Percentiles rank a stretch among this genome's conserved stretches.
Evolutionary conservation across 2,888 invertebrate genomes (phyloP).

Genomic region (Drosophila eohydei): DNA sequence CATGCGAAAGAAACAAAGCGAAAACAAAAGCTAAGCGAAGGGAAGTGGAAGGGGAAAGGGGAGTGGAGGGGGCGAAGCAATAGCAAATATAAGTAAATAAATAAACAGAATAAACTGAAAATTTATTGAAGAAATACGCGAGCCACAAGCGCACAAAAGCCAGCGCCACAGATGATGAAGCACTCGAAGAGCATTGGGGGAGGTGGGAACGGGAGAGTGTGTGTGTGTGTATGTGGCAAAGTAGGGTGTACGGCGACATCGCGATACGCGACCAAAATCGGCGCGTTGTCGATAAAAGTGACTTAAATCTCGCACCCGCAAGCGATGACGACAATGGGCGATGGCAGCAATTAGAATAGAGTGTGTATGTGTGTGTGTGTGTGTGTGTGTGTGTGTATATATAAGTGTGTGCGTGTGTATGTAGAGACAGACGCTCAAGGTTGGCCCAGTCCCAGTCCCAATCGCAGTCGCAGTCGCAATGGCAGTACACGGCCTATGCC

Average conservation of each 20-base stretch:
- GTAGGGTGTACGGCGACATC: constrained; percentile 48
- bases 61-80: constrained; percentile 38
- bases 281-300: constrained; percentile 76
- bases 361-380: constrained; percentile 33
- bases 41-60: constrained; percentile 33
- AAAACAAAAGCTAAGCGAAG: constrained; percentile 64
- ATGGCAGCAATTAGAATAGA: constrained; percentile 75
- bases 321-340: constrained; percentile 47
- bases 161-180: constrained; percentile 55
- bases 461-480: constrained; percentile 47
- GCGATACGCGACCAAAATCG: constrained; percentile 72
- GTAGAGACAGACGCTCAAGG: constrained; percentile 52
- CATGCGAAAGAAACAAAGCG: constrained; percentile 66
- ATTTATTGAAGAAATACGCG: constrained; percentile 81
- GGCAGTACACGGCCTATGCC: constrained; percentile 31
- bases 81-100: constrained; percentile 81
- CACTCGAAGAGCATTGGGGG: constrained; percentile 23
- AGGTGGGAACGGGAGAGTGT: background rate
- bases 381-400: constrained; percentile 12
- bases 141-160: constrained; percentile 53
- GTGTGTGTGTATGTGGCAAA: background rate
- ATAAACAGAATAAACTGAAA: constrained; percentile 81
- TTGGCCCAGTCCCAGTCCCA: constrained; percentile 61
- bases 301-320: constrained; percentile 82
- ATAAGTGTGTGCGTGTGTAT: constrained; percentile 14